Conservation (phyloP, 2,888 invertebrate species). For the Pseudoips prasinana region DNA sequence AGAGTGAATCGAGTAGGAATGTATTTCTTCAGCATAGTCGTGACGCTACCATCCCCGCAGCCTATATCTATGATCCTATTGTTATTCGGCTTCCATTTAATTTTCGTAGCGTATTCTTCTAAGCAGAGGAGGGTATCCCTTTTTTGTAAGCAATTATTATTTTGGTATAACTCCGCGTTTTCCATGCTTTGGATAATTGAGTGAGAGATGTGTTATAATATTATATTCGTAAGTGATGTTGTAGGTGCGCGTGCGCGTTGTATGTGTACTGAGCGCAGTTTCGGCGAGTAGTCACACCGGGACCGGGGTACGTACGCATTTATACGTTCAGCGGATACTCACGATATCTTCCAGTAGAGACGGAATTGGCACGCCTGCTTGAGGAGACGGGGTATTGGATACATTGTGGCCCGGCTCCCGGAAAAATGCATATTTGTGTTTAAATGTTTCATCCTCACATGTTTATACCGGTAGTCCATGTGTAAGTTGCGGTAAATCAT, state of each 20-base stretch:
- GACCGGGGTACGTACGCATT: conserved; percentile 59
- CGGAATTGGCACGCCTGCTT: conserved; percentile 27
- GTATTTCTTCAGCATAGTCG: conserved; percentile 82
- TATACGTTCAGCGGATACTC: conserved; percentile 55
- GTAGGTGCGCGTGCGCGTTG: conserved; percentile 53
- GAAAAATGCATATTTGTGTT: no score
- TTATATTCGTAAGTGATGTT: conserved; percentile 14
- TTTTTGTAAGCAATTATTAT: conserved; percentile 85
- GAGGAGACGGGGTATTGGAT: no score
- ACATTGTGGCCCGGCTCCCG: no score
- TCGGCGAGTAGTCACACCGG: conserved; percentile 56
- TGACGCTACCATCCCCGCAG: conserved; percentile 87
- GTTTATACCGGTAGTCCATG: no score
- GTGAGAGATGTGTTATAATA: no score
- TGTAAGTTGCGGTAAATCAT: no score
- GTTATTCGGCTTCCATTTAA: conserved; percentile 76
- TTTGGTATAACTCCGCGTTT: conserved; percentile 86
- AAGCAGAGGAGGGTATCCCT: conserved; percentile 74
- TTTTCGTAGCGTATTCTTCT: conserved; percentile 80
- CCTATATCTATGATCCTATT: conserved; percentile 84
- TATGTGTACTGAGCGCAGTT: conserved; percentile 58
- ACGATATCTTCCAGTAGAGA: conserved; percentile 37
- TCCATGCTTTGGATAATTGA: conserved; percentile 62
- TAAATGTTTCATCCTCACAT: no score
- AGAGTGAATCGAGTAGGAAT: conserved; percentile 76